A percentile compares a stretch with the other conserved stretches of the same genome.
Conservation (phyloP, 2,113 vertebrate species). For the Harpagus bidentatus region DNA sequence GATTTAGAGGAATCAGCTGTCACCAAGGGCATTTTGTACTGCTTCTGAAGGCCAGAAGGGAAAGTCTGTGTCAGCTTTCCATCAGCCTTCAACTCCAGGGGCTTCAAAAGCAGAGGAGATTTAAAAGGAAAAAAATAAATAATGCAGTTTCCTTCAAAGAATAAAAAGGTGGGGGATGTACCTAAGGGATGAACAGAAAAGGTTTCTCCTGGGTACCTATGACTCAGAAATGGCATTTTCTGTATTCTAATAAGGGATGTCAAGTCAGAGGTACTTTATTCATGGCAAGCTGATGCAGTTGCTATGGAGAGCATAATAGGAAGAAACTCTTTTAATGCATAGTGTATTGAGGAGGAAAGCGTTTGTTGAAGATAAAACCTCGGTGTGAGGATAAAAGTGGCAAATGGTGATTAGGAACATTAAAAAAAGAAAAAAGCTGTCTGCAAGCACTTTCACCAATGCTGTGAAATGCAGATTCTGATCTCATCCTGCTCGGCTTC, state of each 20-base stretch:
- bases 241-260: neutral
- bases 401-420: neutral
- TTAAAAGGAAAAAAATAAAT: neutral
- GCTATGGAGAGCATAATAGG: conserved; percentile 37
- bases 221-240: conserved; percentile 45
- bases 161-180: neutral
- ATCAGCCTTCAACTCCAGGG: neutral
- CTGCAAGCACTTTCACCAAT: neutral
- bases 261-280: conserved; percentile 53
- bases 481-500: neutral
- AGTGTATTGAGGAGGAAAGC: neutral
- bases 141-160: neutral
- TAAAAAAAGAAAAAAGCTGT: neutral
- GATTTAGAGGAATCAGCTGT: neutral
- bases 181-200: neutral
- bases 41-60: neutral
- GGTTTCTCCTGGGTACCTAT: neutral
- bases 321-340: neutral
- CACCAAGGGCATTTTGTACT: neutral
- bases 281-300: conserved; percentile 31
- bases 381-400: neutral
- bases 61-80: neutral
- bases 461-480: neutral
- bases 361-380: neutral
- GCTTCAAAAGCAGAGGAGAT: neutral